Evolutionary conservation across 2,888 invertebrate species (phyloP), one percentile per base, ranked within the genome.

Genomic region (Cotesia congregata): DNA sequence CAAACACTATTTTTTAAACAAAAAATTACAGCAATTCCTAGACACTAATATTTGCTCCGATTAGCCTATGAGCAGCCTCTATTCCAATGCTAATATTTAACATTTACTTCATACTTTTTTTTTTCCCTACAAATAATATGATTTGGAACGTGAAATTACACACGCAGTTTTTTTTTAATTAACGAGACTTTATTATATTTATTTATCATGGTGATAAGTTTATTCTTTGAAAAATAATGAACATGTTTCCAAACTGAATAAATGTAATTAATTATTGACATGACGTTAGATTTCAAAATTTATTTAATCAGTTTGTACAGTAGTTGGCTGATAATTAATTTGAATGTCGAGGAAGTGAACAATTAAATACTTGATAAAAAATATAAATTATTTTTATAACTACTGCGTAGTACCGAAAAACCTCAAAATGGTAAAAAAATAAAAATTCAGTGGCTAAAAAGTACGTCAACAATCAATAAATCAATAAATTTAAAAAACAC

Each of bases 381-480:
- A 30, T 30, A 30, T 3, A 30, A 30, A 30, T 30, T 30, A 30
- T 30, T 30, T 30, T 2, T 30, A 30, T 30, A 30, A 30, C 30
- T 30, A 1, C 30, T 50, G 9, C 12, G 50, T 50, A 50, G 12
- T 7, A 50, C 2, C 50, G 2, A 50, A 50, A 50, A 20, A 62
- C 62, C 62, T 62, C 62, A 15, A 7, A 20, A 5, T 17, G 62
- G n/a, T 17, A 17, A 62, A 62, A 62, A 62, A 62, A 62, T 15
- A 62, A 7, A 72, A 73, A 41, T 65, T 72, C 68, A 65, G 75
- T 75, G 78, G 78, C 67, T 7, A 65, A 75, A 64, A 77, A 76
- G 71, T 78, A 60, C 62, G 77, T 78, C 76, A 80, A 79, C 77
- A 77, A 78, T 74, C 41, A 67, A 74, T 78, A 81, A 80, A 77